phyloP scores from a whole-genome alignment of 2,113 vertebrate genomes.

The Panthera tigris region DNA sequence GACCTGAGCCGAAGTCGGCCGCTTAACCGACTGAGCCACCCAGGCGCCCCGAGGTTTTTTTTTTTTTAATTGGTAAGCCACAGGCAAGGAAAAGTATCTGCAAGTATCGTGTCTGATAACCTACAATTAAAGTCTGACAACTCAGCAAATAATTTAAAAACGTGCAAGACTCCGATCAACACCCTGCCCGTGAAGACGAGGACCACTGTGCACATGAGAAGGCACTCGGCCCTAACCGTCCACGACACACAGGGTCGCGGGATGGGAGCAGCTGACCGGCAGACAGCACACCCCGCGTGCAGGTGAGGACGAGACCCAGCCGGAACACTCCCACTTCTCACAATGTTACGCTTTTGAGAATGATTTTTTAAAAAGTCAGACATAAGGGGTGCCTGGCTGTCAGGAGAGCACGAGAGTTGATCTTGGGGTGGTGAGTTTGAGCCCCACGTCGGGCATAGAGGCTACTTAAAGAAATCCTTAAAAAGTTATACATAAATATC shows the following conservation, averaged over 20 bases:
- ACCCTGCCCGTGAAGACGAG: neutral
- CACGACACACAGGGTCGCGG: no score
- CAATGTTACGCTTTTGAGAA: neutral
- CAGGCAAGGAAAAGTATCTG: neutral
- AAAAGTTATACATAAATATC: neutral
- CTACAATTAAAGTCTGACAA: neutral
- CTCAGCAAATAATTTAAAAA: neutral
- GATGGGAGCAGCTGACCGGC: no score
- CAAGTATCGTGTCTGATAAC: neutral
- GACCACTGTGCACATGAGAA: no score
- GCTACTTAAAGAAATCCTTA: neutral
- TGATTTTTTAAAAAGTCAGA: neutral
- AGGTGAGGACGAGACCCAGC: neutral
- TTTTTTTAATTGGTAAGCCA: neutral
- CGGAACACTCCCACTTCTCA: neutral
- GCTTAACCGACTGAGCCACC: neutral
- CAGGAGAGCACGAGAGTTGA: no score
- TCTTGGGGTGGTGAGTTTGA: neutral
- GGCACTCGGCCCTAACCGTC: no score
- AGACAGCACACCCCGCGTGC: no score
- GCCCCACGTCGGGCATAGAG: neutral
- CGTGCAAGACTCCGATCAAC: no score
- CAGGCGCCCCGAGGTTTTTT: neutral
- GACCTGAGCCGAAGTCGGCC: no score
- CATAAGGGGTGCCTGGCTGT: neutral